Conservation (phyloP, 2,113 vertebrate species). For the Zosterops borbonicus region DNA sequence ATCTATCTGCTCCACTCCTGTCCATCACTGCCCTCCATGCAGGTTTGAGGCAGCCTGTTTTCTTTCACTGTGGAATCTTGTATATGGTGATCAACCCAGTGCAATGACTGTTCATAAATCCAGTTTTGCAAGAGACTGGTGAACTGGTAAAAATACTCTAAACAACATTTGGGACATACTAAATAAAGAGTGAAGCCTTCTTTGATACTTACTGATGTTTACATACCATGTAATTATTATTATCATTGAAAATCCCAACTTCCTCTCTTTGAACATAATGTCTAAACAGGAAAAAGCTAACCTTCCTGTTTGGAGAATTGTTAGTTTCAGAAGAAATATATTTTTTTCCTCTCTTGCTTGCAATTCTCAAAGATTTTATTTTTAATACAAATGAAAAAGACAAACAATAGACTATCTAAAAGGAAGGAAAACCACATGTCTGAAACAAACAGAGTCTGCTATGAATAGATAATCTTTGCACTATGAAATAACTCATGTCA, state of each 20-base stretch:
- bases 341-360: constrained; percentile 8
- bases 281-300: constrained; percentile 72
- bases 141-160: background rate
- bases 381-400: constrained; percentile 48
- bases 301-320: constrained; percentile 60
- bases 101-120: background rate
- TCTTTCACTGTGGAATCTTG: background rate
- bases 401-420: constrained; percentile 48
- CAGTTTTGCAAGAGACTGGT: background rate
- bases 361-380: constrained; percentile 58
- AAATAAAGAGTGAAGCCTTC: background rate
- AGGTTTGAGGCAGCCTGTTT: background rate
- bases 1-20: background rate
- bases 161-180: background rate
- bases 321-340: constrained; percentile 29
- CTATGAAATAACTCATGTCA: constrained; percentile 28
- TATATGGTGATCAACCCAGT: background rate
- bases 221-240: constrained; percentile 51
- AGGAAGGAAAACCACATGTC: constrained; percentile 42
- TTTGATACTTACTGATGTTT: constrained; percentile 43
- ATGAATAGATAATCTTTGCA: background rate
- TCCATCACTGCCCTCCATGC: background rate
- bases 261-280: constrained; percentile 62
- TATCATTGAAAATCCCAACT: constrained; percentile 45
- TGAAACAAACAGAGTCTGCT: background rate